Base-by-base conservation (phyloP, 2,113 vertebrate genomes). In the Pluvialis apricaria region DNA sequence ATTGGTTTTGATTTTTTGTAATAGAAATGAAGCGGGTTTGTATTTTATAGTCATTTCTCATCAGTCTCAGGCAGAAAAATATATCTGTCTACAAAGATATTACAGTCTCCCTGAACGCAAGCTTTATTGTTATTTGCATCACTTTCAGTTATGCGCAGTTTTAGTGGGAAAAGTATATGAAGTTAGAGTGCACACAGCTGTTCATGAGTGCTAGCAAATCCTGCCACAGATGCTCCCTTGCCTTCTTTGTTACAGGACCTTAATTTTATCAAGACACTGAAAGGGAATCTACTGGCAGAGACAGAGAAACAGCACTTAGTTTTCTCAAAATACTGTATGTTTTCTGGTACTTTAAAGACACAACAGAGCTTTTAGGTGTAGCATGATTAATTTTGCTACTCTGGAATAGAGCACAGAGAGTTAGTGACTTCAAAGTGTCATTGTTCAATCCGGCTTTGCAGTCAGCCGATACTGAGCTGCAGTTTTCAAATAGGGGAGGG, bases 81-180 rank as follows among this genome's bases (percentile, higher is more conserved):
- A 18, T 72, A 82, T 91, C 65, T 85, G 96, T 88, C 79, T 94
- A 66, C 62, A 76, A 84, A 88, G 88, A 86, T 90, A 90, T 77
- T 65, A 51, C 6, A 9, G 73, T 71, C 65, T 95, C 65, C 61
- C 66, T 45, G 49, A 83, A 87, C 0, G 4, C 7, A n/a, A 72
- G 75, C 89, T 94, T 96, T 97, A 81, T 83, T 94, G 57, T 76
- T 92, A 68, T 95, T 97, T 96, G 90, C 85, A 96, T 91, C 71
- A 62, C 92, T 88, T 97, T 95, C 60, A 91, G 70, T 97, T 95
- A 70, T 40, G 61, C 61, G 64, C 86, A 91, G 13, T 88, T 90
- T 88, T 90, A 94, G 70, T 88, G 72, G 47, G 66, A 93, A 92
- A 96, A 86, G 54, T 64, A 36, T 51, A 65, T 15, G 91, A 82